Conservation (phyloP, 1,140 invertebrate genomes). For the Zaprionus ornatus region DNA sequence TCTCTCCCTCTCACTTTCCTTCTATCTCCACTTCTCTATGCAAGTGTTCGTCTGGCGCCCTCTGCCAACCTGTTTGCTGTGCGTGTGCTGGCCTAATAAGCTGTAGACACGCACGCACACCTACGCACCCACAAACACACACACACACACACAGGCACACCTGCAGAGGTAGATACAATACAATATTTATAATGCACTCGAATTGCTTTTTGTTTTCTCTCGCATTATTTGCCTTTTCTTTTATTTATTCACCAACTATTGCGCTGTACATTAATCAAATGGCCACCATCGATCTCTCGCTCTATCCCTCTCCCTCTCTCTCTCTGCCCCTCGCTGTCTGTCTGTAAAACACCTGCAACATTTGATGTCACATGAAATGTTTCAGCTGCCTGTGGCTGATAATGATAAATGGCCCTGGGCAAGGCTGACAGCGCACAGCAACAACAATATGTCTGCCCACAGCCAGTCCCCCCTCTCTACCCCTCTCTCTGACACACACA, state of each 20-base stretch:
- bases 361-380: conserved; percentile 66
- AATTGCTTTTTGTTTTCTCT: conserved; percentile 49
- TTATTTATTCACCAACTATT: conserved; percentile 46
- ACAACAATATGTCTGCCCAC: neutral
- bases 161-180: conserved; percentile 24
- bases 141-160: conserved; percentile 7
- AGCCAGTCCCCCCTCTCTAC: neutral
- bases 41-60: neutral
- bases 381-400: conserved; percentile 63
- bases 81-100: conserved; percentile 65
- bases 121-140: neutral
- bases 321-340: neutral
- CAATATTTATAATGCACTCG: conserved; percentile 67
- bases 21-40: neutral
- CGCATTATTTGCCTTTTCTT: conserved; percentile 42
- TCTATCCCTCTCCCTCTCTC: neutral
- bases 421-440: conserved; percentile 16
- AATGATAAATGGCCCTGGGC: conserved; percentile 68
- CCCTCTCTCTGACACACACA: neutral
- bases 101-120: conserved; percentile 28
- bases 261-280: conserved; percentile 52
- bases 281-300: conserved; percentile 22
- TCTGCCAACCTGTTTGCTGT: conserved; percentile 72
- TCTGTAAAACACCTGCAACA: conserved; percentile 44
- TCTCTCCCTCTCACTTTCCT: neutral